These are phyloP conservation scores for Spodoptera exigua DNA, from an alignment of 2,888 invertebrate genomes.

Conservation along the genomic window DNA sequence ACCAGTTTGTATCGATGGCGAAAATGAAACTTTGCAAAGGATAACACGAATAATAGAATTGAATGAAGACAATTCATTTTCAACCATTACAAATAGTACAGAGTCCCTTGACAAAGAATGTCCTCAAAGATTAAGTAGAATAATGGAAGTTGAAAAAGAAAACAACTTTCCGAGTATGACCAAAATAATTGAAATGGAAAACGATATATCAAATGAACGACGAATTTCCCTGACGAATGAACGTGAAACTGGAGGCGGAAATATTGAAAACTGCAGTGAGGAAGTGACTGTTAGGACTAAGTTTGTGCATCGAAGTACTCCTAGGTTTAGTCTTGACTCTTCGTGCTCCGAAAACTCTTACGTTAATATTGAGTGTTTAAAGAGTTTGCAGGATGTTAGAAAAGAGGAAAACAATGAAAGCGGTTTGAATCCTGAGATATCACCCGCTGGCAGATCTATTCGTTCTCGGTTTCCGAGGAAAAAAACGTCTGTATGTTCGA, in stretches of 20 bases:
- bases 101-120: constrained; percentile 74
- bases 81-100: constrained; percentile 74
- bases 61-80: constrained; percentile 81
- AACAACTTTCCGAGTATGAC: constrained; percentile 84
- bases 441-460: constrained; percentile 77
- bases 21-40: constrained; percentile 78
- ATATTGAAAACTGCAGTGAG: constrained; percentile 73
- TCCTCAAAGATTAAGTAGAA: constrained; percentile 77
- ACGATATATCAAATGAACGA: constrained; percentile 86
- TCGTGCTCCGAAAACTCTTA: constrained; percentile 89
- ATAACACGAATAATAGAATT: constrained; percentile 83
- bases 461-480: constrained; percentile 85
- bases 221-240: constrained; percentile 85
- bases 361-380: constrained; percentile 87
- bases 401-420: constrained; percentile 80
- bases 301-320: constrained; percentile 79
- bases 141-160: constrained; percentile 82
- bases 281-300: constrained; percentile 81
- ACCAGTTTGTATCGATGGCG: constrained; percentile 70
- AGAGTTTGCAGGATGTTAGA: constrained; percentile 88
- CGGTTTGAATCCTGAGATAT: constrained; percentile 73
- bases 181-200: constrained; percentile 87
- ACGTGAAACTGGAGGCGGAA: constrained; percentile 84
- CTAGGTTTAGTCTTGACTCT: constrained; percentile 88
- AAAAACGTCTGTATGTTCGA: constrained; percentile 87